Conservation (phyloP, 2,113 vertebrate species). For the Callospermophilus lateralis region DNA sequence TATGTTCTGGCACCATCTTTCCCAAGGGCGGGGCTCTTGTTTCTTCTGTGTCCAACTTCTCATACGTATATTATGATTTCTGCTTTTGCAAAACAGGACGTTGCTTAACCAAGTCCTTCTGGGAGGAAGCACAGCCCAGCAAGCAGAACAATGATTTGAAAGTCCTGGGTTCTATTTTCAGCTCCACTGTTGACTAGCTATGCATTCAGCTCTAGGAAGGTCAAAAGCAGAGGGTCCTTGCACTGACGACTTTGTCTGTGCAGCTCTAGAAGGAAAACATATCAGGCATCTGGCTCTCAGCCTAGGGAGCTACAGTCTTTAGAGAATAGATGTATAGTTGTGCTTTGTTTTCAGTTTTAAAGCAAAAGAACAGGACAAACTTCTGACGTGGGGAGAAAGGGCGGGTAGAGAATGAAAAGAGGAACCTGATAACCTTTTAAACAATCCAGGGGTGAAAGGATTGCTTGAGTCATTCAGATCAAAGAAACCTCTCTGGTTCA, state of each 20-base stretch:
- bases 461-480: constrained; percentile 47
- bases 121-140: constrained; percentile 75
- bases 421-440: constrained; percentile 61
- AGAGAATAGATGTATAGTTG: constrained; percentile 70
- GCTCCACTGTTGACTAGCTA: constrained; percentile 68
- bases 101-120: constrained; percentile 69
- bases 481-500: constrained; percentile 55
- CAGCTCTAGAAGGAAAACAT: constrained; percentile 72
- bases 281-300: constrained; percentile 72
- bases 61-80: constrained; percentile 60
- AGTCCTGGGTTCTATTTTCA: constrained; percentile 82
- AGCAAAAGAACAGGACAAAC: constrained; percentile 69
- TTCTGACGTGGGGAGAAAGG: not conserved
- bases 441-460: constrained; percentile 52
- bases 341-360: constrained; percentile 72
- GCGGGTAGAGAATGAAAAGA: constrained; percentile 37
- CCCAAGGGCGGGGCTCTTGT: not conserved
- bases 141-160: constrained; percentile 83
- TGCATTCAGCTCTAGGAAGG: constrained; percentile 71
- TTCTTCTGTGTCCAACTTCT: constrained; percentile 49
- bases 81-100: constrained; percentile 80
- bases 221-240: constrained; percentile 74
- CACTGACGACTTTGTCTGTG: not conserved
- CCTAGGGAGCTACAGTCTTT: constrained; percentile 67
- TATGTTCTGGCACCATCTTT: not conserved